Evolutionary conservation across 2,888 invertebrate genomes (phyloP).

Genomic region (Adelphocoris suturalis): DNA sequence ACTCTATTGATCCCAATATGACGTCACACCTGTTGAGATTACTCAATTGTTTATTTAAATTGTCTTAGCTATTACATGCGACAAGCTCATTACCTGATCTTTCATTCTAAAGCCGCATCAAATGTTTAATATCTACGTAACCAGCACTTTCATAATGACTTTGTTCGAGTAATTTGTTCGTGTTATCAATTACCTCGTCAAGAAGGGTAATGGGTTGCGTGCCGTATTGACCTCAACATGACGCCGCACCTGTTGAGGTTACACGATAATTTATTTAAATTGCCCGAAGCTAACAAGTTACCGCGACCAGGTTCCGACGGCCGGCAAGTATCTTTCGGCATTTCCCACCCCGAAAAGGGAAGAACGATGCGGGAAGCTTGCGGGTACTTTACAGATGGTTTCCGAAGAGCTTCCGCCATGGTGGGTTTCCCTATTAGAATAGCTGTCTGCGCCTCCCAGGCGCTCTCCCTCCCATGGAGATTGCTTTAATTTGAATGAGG

Average conservation of each 20-base stretch:
- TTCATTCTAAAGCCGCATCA: too few relatives aligned
- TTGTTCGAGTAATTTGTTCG: too few relatives aligned
- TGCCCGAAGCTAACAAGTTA: conserved; percentile 20
- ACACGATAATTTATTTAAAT: not conserved
- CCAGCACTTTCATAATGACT: too few relatives aligned
- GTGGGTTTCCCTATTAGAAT: conserved; percentile 23
- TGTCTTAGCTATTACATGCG: too few relatives aligned
- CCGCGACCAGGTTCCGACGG: not conserved
- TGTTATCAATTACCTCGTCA: too few relatives aligned
- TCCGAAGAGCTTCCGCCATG: conserved; percentile 12
- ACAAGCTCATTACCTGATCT: too few relatives aligned
- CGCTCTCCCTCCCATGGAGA: conserved; percentile 40
- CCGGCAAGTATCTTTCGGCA: not conserved
- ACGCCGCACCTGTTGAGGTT: conserved; percentile 26
- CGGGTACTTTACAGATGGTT: conserved; percentile 51
- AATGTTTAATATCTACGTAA: too few relatives aligned
- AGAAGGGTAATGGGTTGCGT: too few relatives aligned
- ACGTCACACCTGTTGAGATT: too few relatives aligned
- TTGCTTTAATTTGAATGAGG: conserved; percentile 65
- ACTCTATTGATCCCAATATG: too few relatives aligned
- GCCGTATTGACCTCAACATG: too few relatives aligned
- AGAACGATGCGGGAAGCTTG: conserved; percentile 32
- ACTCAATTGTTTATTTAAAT: too few relatives aligned
- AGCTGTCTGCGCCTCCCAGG: conserved; percentile 2
- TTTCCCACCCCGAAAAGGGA: not conserved